phyloP scores from a whole-genome alignment of 2,888 invertebrate species.

The Latrodectus elegans region DNA sequence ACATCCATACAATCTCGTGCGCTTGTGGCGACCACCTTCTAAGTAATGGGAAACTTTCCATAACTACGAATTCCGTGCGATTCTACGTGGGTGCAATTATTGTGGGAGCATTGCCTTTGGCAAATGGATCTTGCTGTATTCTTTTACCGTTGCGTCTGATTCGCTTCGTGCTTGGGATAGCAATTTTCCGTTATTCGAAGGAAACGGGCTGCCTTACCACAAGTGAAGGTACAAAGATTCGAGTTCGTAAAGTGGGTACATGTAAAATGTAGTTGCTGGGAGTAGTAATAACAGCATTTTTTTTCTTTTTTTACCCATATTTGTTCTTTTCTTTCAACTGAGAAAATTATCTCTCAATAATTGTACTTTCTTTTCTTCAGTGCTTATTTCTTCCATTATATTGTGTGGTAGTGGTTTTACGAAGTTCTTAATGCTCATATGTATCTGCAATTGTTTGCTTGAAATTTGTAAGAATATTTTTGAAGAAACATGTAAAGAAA shows the following conservation, averaged over 20 bases:
- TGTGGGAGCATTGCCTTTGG: conserved; percentile 58
- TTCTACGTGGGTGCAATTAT: conserved; percentile 59
- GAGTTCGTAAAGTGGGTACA: conserved; percentile 11
- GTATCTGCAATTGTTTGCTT: too few relatives aligned
- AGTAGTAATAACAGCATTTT: conserved; percentile 26
- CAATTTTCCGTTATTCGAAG: conserved; percentile 59
- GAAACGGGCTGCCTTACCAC: not conserved
- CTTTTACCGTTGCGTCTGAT: conserved; percentile 42
- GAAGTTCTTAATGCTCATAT: too few relatives aligned
- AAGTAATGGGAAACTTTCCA: conserved; percentile 63
- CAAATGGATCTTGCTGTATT: conserved; percentile 61
- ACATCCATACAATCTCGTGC: conserved; percentile 16
- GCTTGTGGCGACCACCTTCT: conserved; percentile 50
- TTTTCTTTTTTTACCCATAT: conserved; percentile 1
- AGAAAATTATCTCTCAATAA: not conserved
- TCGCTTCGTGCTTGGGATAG: conserved; percentile 47
- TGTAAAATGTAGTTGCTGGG: conserved; percentile 37
- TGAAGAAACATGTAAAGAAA: too few relatives aligned
- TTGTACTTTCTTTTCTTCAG: not conserved
- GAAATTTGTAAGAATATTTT: too few relatives aligned
- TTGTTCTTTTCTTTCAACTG: not conserved
- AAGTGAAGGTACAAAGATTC: not conserved
- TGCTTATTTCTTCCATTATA: too few relatives aligned
- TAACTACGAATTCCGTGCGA: conserved; percentile 59
- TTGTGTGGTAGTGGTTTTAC: too few relatives aligned